These are phyloP conservation scores for Psittacus erithacus DNA, from an alignment of 2,113 vertebrate species.

Conservation along the genomic window DNA sequence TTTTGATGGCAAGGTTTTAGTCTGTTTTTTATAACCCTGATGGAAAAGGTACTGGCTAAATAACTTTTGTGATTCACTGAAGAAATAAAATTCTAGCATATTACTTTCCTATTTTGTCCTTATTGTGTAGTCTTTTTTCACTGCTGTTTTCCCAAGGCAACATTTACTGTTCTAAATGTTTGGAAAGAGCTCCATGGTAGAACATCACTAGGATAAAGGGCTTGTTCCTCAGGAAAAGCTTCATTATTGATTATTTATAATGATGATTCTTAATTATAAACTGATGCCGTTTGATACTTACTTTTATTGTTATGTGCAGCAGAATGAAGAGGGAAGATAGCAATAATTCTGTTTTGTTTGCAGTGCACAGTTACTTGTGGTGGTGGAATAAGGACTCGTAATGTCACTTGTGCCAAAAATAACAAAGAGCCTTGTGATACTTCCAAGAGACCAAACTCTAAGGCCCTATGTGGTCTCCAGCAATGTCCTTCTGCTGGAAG, in stretches of 20 bases:
- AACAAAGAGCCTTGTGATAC: constrained; percentile 79
- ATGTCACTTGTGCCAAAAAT: constrained; percentile 82
- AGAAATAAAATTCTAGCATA: neutral
- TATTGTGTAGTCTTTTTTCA: neutral
- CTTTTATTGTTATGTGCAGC: neutral
- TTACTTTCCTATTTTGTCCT: neutral
- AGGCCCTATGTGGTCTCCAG: constrained; percentile 89
- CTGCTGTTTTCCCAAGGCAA: neutral
- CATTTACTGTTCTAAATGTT: neutral
- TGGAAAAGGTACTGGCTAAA: neutral
- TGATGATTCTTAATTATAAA: neutral
- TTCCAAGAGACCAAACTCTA: constrained; percentile 86
- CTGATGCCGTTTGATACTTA: neutral
- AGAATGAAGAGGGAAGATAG: neutral
- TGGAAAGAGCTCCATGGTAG: neutral
- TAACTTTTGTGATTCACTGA: neutral
- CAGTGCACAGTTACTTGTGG: constrained; percentile 95
- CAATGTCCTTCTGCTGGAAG: constrained; percentile 81
- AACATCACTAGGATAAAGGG: neutral
- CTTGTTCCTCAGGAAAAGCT: neutral
- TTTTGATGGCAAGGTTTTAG: neutral
- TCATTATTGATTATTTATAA: neutral
- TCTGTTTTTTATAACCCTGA: neutral
- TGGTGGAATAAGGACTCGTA: constrained; percentile 87
- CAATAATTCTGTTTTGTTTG: constrained; percentile 40